Evolutionary conservation across 2,797 vertebrate species (phyloP).

Genomic region (Poecilia picta): DNA sequence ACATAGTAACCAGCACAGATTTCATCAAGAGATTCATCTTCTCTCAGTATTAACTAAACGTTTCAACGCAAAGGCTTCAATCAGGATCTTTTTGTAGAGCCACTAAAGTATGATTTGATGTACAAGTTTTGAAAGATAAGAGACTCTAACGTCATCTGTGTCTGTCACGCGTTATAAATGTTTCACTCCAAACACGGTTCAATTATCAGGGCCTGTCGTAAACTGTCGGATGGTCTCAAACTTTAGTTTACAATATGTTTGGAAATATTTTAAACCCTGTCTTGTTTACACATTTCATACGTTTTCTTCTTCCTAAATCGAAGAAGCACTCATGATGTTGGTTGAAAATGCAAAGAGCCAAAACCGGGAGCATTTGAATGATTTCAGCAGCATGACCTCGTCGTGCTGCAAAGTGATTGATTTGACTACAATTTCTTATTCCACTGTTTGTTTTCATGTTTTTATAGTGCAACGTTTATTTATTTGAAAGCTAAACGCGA

Average conservation of each 20-base stretch:
- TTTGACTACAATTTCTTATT: conserved; percentile 24
- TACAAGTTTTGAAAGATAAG: neutral
- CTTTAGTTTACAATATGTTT: conserved; percentile 32
- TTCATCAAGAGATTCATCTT: conserved; percentile 23
- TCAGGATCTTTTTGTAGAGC: conserved; percentile 2
- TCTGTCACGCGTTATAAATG: neutral
- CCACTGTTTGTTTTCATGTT: conserved; percentile 35
- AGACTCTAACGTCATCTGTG: conserved; percentile 12
- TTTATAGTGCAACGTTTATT: conserved; percentile 21
- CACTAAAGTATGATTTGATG: neutral
- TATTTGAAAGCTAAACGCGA: conserved; percentile 14
- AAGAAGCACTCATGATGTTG: conserved; percentile 20
- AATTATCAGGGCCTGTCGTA: conserved; percentile 24
- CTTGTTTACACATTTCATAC: conserved; percentile 60
- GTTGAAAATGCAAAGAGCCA: conserved; percentile 38
- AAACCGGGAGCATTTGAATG: conserved; percentile 16
- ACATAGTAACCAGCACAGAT: conserved; percentile 9
- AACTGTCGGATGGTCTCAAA: conserved; percentile 22
- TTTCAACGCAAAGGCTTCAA: conserved; percentile 23
- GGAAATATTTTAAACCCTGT: conserved; percentile 27
- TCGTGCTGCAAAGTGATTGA: conserved; percentile 6
- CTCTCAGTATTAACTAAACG: conserved; percentile 56
- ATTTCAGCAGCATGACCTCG: neutral
- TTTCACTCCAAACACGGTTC: conserved; percentile 36
- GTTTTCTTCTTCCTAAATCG: conserved; percentile 36